Evolutionary conservation across 2,888 invertebrate species (phyloP).

Genomic region (Drosophila subquinaria): DNA sequence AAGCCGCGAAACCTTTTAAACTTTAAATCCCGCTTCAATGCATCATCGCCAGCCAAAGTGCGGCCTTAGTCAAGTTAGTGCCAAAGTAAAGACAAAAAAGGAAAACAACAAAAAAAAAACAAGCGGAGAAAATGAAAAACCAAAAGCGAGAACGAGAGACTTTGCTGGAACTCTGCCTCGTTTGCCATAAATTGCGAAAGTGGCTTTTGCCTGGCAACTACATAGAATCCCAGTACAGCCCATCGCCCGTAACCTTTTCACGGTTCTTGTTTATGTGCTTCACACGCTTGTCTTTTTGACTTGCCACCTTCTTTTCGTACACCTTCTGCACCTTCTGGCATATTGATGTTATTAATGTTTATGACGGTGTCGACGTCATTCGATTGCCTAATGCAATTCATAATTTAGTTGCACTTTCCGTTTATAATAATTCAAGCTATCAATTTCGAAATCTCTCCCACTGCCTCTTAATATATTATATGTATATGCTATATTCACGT

Average conservation of each 20-base stretch:
- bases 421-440: slow-evolving; percentile 68
- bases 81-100: slow-evolving; percentile 44
- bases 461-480: not conserved
- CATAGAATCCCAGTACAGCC: slow-evolving; percentile 35
- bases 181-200: slow-evolving; percentile 74
- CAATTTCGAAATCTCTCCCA: slow-evolving; percentile 14
- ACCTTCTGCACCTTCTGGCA: slow-evolving; percentile 33
- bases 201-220: slow-evolving; percentile 67
- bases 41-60: slow-evolving; percentile 65
- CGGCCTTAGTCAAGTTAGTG: slow-evolving; percentile 52
- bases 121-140: not conserved
- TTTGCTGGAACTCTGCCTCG: slow-evolving; percentile 56
- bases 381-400: slow-evolving; percentile 64
- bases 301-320: slow-evolving; percentile 24
- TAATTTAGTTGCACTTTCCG: slow-evolving; percentile 61
- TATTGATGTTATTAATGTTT: slow-evolving; percentile 76
- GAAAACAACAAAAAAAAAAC: not conserved
- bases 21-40: slow-evolving; percentile 79
- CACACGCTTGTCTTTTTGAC: slow-evolving; percentile 70
- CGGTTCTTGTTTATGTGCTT: slow-evolving; percentile 73
- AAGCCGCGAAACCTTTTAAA: slow-evolving; percentile 78
- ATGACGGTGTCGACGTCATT: slow-evolving; percentile 52
- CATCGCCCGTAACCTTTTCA: slow-evolving; percentile 36
- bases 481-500: slow-evolving; percentile 6
- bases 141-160: slow-evolving; percentile 30